Percentiles rank a stretch among this genome's conserved stretches.
Evolutionary conservation across 1,140 invertebrate species (phyloP).

Genomic region (Drosophila sproati): DNA sequence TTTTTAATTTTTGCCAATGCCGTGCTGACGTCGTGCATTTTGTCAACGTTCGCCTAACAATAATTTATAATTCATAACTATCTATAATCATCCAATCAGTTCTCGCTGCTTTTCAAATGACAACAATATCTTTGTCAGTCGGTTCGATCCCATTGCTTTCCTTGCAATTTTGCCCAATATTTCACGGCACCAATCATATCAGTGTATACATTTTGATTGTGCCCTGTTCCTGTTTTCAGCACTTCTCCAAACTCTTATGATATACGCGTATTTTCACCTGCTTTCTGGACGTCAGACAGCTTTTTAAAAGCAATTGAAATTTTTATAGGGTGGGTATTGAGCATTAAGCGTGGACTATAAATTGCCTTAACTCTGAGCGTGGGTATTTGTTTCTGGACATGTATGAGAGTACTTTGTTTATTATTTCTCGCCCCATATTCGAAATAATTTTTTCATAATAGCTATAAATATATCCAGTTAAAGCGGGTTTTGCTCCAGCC

Average conservation of each 20-base stretch:
- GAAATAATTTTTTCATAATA: constrained; percentile 45
- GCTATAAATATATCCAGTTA: constrained; percentile 61
- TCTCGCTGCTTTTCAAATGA: too few relatives aligned
- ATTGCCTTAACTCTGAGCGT: constrained; percentile 61
- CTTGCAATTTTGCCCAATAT: too few relatives aligned
- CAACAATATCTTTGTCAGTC: too few relatives aligned
- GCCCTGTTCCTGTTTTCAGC: constrained; percentile 6
- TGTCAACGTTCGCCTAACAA: too few relatives aligned
- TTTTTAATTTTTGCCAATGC: too few relatives aligned
- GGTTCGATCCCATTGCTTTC: too few relatives aligned
- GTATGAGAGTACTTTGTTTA: constrained; percentile 45
- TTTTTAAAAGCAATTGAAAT: constrained; percentile 58
- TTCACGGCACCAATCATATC: constrained; percentile 7
- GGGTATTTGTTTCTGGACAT: constrained; percentile 37
- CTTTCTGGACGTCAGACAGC: constrained; percentile 20
- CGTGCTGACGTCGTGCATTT: too few relatives aligned
- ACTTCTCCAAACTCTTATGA: constrained; percentile 52
- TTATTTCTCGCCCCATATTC: constrained; percentile 59
- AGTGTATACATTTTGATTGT: constrained; percentile 1
- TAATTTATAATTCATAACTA: too few relatives aligned
- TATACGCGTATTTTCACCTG: constrained; percentile 67
- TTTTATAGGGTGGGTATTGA: constrained; percentile 59
- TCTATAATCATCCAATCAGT: too few relatives aligned
- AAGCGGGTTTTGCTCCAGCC: constrained; percentile 57
- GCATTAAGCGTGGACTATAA: constrained; percentile 48